A percentile compares a stretch with the other conserved stretches of the same genome.
These are phyloP conservation scores for Drosophila fungiperda DNA, from an alignment of 2,888 invertebrate species.

Conservation along the genomic window DNA sequence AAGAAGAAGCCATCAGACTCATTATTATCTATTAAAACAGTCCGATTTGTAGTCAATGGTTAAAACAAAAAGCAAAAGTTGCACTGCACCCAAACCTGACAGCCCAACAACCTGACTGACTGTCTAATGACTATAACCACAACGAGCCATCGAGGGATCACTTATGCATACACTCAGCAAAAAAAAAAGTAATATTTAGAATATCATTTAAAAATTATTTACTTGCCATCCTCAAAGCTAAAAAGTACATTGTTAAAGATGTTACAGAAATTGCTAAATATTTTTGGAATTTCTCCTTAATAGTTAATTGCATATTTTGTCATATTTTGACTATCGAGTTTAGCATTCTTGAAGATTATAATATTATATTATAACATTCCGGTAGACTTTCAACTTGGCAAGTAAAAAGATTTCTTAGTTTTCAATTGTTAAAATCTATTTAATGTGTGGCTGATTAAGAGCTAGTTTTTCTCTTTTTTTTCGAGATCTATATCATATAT, in stretches of 20 bases:
- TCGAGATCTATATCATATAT: neutral
- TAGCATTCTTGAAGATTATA: neutral
- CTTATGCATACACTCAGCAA: constrained; percentile 2
- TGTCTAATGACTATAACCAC: constrained; percentile 66
- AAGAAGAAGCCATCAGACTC: constrained; percentile 49
- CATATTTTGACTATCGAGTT: neutral
- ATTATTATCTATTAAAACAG: constrained; percentile 80
- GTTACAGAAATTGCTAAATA: neutral
- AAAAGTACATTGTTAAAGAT: neutral
- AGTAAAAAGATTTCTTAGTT: neutral
- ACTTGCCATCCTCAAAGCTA: neutral
- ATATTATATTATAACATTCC: neutral
- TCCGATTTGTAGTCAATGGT: constrained; percentile 55
- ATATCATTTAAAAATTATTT: neutral
- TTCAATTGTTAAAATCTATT: neutral
- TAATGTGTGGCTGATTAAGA: neutral
- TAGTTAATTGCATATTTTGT: neutral
- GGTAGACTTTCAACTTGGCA: neutral
- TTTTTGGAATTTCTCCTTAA: neutral
- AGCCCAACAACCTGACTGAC: constrained; percentile 53
- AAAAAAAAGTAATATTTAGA: neutral
- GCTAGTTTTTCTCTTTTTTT: neutral
- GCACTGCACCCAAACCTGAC: constrained; percentile 28
- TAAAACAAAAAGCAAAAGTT: constrained; percentile 49
- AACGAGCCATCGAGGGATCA: neutral